Base-by-base conservation (phyloP, 2,888 invertebrate species). In the Colletes collaris region DNA sequence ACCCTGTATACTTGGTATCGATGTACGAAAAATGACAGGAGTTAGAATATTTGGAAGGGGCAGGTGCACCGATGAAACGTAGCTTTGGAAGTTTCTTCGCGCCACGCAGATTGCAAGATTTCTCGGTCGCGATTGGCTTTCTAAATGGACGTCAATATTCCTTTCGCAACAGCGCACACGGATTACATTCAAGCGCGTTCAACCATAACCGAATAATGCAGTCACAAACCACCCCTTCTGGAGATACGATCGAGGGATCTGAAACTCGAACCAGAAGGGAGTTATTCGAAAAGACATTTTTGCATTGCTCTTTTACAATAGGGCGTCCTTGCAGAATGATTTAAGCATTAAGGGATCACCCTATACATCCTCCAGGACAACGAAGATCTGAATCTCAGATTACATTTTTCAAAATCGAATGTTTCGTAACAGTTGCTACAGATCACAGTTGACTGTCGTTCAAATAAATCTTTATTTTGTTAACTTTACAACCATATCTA, bases 171-270 rank as follows among this genome's bases (percentile, higher is more conserved):
- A 46, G 10, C 8, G 10, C 44, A 46, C 44, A 76, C 64, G 59
- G 59, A 72, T 59, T 64, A 64, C 64, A 72, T 72, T 59, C 58
- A 59, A 53, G 58, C 27, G 64, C 59, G 52, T n/a, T 65, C 4
- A 53, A 53, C 52, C 73, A 50, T 72, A 72, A 37, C 35, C 53
- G 46, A 72, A 60, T 72, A 76, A 76, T 59, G 46, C 73, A 49
- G 64, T 72, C 59, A 58, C 58, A 64, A 75, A 59, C 72, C 64
- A 76, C 58, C 75, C 75, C 75, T 72, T 76, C 65, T 53, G 58
- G 16, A 64, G 75, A 76, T 76, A 76, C 52, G 59, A 76, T 76
- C 75, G 13, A 64, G 64, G 75, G 58, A 49, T 11, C 56, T 40
- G 44, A 49, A 70, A 52, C 27, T 63, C 35, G 46, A 11, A 16